A percentile compares a stretch with the other conserved stretches of the same genome.
These are phyloP conservation scores for cat (Felis catus) DNA, from an alignment of 2,113 vertebrate genomes.

Conservation along the genomic window DNA sequence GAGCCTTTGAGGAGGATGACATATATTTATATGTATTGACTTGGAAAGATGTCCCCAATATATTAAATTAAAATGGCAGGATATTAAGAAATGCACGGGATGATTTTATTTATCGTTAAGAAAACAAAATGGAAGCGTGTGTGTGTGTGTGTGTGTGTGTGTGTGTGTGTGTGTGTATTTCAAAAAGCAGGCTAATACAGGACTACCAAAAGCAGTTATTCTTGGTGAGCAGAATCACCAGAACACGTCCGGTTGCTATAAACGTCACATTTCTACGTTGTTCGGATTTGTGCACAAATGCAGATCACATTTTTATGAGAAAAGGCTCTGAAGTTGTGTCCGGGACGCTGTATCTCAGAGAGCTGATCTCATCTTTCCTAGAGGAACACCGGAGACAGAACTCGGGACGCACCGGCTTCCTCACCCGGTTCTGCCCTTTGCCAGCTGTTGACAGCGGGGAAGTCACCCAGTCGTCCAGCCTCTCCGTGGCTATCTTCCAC, in stretches of 20 bases:
- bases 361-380: no score
- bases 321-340: neutral
- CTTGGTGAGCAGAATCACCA: neutral
- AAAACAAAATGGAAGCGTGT: neutral
- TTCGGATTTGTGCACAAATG: neutral
- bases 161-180: neutral
- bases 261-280: neutral
- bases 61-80: neutral
- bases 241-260: neutral
- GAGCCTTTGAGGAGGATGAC: neutral
- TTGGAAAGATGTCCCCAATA: accelerated
- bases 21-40: neutral
- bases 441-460: neutral
- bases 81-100: neutral
- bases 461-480: accelerated
- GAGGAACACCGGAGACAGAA: no score
- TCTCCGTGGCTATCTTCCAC: neutral
- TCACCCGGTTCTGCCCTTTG: neutral
- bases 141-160: no score
- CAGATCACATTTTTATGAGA: neutral
- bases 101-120: neutral
- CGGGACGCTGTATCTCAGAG: neutral
- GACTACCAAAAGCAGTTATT: neutral
- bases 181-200: neutral
- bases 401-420: neutral